Evolutionary conservation across 2,888 invertebrate species (phyloP).

Genomic region (Sphinx pinastri): DNA sequence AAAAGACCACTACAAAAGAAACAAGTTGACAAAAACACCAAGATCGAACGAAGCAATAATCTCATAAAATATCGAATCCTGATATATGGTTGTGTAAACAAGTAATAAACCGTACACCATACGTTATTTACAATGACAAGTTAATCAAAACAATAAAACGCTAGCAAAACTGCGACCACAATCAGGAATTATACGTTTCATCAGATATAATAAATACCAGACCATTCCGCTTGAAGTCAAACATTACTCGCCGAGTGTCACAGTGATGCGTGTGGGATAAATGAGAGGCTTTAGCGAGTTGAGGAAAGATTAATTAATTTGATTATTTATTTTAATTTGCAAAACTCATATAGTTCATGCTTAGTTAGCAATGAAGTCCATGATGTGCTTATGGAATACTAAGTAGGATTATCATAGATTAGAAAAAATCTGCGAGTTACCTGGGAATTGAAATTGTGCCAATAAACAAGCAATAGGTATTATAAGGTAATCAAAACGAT

Average conservation of each 20-base stretch:
- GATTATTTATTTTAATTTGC: neutral
- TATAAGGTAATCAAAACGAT: too few species aligned
- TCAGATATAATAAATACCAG: slow-evolving; percentile 61
- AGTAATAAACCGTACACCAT: neutral
- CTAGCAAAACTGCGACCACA: slow-evolving; percentile 17
- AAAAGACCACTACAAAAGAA: too few species aligned
- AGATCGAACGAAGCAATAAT: neutral
- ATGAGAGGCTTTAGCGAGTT: slow-evolving; percentile 28
- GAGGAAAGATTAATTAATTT: neutral
- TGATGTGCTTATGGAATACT: too few species aligned
- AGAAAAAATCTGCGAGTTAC: too few species aligned
- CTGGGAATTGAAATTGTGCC: too few species aligned
- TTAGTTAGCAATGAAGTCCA: too few species aligned
- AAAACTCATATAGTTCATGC: too few species aligned
- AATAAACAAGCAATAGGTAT: too few species aligned
- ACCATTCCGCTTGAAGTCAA: slow-evolving; percentile 57
- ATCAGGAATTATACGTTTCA: slow-evolving; percentile 42
- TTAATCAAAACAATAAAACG: slow-evolving; percentile 27
- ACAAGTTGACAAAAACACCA: too few species aligned
- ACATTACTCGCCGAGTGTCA: slow-evolving; percentile 59
- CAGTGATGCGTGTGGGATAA: slow-evolving; percentile 40
- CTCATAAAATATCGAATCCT: neutral
- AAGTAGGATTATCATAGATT: too few species aligned
- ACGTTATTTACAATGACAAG: slow-evolving; percentile 19
- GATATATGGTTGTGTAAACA: neutral